Evolutionary conservation across 2,888 invertebrate species (phyloP).

Genomic region (Oscheius sp.): DNA sequence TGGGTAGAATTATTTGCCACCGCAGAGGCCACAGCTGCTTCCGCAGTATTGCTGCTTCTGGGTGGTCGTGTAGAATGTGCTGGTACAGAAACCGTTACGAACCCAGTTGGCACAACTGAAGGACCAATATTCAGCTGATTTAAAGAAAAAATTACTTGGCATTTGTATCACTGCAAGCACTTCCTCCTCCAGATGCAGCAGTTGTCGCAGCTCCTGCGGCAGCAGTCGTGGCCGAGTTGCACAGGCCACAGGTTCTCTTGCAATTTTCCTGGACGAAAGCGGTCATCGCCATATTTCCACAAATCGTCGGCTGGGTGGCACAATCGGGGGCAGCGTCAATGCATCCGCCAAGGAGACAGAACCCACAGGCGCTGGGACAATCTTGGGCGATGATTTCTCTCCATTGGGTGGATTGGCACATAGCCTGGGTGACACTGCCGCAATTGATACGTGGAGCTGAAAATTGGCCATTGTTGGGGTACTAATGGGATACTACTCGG

Average conservation of each 20-base stretch:
- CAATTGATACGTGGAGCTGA: conserved; percentile 26
- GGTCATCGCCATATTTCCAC: background rate
- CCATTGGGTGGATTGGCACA: conserved; percentile 14
- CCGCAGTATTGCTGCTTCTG: conserved; percentile 19
- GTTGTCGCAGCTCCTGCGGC: background rate
- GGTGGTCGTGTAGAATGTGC: conserved; percentile 10
- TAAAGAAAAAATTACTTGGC: background rate
- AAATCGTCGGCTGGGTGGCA: conserved; percentile 16
- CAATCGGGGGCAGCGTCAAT: conserved; percentile 33
- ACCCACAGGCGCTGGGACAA: conserved; percentile 23
- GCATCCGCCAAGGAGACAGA: conserved; percentile 30
- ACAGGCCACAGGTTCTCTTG: conserved; percentile 9
- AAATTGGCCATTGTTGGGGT: background rate
- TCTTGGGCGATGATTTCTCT: conserved; percentile 3
- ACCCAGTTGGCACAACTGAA: conserved; percentile 26
- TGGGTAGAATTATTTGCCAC: background rate
- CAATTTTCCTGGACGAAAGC: background rate
- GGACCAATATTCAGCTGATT: too few species aligned
- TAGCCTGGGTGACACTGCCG: conserved; percentile 16
- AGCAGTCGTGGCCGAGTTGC: background rate
- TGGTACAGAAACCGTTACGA: conserved; percentile 30
- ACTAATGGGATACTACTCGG: background rate
- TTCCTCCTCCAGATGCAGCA: too few species aligned
- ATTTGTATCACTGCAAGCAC: background rate
- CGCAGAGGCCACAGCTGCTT: conserved; percentile 20